Evolutionary conservation across 2,888 invertebrate species (phyloP).

Genomic region (Cheilosia impressa): DNA sequence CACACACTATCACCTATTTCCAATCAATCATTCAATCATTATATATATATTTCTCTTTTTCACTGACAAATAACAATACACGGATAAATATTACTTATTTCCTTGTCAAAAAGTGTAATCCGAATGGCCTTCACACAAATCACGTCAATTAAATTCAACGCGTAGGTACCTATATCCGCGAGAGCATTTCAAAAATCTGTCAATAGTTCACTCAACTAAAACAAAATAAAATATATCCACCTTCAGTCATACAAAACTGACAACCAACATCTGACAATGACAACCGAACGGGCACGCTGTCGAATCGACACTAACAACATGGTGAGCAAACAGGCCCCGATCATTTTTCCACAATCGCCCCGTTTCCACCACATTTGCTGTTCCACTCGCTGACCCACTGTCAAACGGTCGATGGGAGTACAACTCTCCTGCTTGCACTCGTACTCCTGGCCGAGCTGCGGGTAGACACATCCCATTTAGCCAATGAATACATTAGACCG

Average conservation of each 20-base stretch:
- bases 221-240: slow-evolving; percentile 61
- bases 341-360: slow-evolving; percentile 62
- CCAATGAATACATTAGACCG: slow-evolving; percentile 73
- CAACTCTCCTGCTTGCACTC: slow-evolving; percentile 51
- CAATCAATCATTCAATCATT: slow-evolving; percentile 42
- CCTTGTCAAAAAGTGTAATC: slow-evolving; percentile 33
- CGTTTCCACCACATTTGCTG: slow-evolving; percentile 57
- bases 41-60: slow-evolving; percentile 16
- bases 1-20: slow-evolving; percentile 30
- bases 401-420: slow-evolving; percentile 47
- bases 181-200: slow-evolving; percentile 56
- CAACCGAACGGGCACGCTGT: slow-evolving; percentile 77
- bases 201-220: slow-evolving; percentile 68
- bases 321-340: slow-evolving; percentile 63
- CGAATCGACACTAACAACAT: slow-evolving; percentile 78
- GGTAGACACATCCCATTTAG: slow-evolving; percentile 71
- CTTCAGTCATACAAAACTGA: slow-evolving; percentile 52
- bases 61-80: slow-evolving; percentile 12
- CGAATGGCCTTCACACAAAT: slow-evolving; percentile 37
- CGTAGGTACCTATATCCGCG: slow-evolving; percentile 20
- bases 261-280: slow-evolving; percentile 71
- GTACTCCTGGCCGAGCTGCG: background rate
- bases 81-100: background rate
- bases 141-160: slow-evolving; percentile 16
- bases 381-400: slow-evolving; percentile 63